A percentile compares a stretch with the other conserved stretches of the same genome.
phyloP scores from a whole-genome alignment of 2,113 vertebrate genomes.

The Chauna torquata region DNA sequence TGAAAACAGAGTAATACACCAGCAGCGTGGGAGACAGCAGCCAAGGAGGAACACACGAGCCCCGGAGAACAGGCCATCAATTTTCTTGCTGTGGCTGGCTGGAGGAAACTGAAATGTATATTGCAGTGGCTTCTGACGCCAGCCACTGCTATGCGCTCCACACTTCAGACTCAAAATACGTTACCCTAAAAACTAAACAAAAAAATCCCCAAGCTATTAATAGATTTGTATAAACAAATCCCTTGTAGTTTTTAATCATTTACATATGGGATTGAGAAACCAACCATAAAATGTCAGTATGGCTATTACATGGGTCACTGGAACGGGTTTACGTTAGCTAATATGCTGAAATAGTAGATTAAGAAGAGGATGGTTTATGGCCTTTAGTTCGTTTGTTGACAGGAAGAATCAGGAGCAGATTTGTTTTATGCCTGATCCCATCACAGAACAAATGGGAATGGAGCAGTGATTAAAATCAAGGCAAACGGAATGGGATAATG shows the following conservation, averaged over 20 bases:
- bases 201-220: slow-evolving; percentile 39
- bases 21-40: slow-evolving; percentile 69
- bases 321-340: slow-evolving; percentile 58
- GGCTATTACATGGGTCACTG: slow-evolving; percentile 53
- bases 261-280: slow-evolving; percentile 66
- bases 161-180: not conserved
- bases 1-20: slow-evolving; percentile 56
- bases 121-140: slow-evolving; percentile 10
- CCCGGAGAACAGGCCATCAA: slow-evolving; percentile 51
- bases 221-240: slow-evolving; percentile 56
- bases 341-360: slow-evolving; percentile 42
- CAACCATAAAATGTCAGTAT: slow-evolving; percentile 58
- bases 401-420: slow-evolving; percentile 69
- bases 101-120: slow-evolving; percentile 47
- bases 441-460: slow-evolving; percentile 17
- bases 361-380: slow-evolving; percentile 57
- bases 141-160: not conserved
- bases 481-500: slow-evolving; percentile 17
- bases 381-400: slow-evolving; percentile 69
- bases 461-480: slow-evolving; percentile 50
- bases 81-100: slow-evolving; percentile 46
- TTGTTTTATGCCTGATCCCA: slow-evolving; percentile 58
- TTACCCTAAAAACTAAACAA: not conserved
- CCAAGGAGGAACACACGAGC: slow-evolving; percentile 3
- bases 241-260: slow-evolving; percentile 67